Percentiles rank a stretch among this genome's conserved stretches.
phyloP scores from a whole-genome alignment of 2,113 vertebrate species.

The Bos taurus region DNA sequence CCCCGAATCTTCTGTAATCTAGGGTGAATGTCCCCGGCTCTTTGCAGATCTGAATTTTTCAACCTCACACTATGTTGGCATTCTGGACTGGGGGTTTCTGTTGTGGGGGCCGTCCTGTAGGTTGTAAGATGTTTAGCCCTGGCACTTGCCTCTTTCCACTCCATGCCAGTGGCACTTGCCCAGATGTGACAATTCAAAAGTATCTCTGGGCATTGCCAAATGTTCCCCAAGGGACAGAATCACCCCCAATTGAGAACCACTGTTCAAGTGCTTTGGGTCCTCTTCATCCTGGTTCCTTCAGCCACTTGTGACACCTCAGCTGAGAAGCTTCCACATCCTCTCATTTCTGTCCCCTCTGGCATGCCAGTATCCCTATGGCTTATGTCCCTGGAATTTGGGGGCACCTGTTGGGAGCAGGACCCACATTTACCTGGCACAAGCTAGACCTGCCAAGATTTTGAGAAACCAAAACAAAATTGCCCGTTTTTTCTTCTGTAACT shows the following conservation, averaged over 20 bases:
- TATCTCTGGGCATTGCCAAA: background rate
- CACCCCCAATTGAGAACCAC: background rate
- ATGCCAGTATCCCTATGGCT: background rate
- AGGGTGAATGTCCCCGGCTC: background rate
- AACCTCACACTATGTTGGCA: accelerated
- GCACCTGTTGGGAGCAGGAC: background rate
- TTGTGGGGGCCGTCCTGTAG: background rate
- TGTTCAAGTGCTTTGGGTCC: background rate
- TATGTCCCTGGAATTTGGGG: background rate
- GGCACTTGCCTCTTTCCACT: background rate
- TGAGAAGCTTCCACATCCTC: background rate
- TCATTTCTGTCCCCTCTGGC: background rate
- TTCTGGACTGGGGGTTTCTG: background rate
- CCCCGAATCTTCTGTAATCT: background rate
- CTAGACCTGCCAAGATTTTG: background rate
- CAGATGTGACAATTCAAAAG: background rate
- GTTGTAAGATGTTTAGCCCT: background rate
- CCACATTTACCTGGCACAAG: background rate
- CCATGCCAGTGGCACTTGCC: background rate
- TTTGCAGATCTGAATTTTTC: background rate
- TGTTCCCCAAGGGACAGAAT: background rate
- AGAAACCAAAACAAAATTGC: background rate
- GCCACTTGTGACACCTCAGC: background rate
- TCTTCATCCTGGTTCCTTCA: background rate
- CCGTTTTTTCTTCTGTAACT: background rate